Percentiles rank a stretch among this genome's conserved stretches.
Evolutionary conservation across 2,888 invertebrate species (phyloP).

Genomic region (Clitarchus hookeri): DNA sequence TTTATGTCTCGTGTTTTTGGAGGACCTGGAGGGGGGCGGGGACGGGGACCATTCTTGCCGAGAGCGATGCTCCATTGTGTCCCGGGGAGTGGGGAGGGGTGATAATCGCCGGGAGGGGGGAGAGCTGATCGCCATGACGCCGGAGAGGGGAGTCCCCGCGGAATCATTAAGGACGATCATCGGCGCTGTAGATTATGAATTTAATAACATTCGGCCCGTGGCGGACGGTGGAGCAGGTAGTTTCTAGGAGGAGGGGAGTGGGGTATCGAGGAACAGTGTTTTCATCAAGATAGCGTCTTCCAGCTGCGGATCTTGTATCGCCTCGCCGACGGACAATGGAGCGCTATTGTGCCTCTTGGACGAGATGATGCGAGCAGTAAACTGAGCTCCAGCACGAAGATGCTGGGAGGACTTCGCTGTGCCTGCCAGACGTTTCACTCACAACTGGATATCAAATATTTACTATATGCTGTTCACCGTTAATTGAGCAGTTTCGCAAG

Average conservation of each 20-base stretch:
- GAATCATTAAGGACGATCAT: slow-evolving; percentile 14
- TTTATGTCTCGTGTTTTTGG: slow-evolving; percentile 14
- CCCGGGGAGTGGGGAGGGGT: not conserved
- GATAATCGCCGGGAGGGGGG: not conserved
- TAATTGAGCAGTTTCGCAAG: no score
- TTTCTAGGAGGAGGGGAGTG: not conserved
- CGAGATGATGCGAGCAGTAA: not conserved
- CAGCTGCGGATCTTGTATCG: not conserved
- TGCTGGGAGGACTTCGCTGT: no score
- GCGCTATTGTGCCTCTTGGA: not conserved
- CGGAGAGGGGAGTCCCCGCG: not conserved
- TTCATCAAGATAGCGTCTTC: not conserved
- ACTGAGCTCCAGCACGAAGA: not conserved
- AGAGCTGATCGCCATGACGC: not conserved
- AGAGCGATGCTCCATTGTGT: slow-evolving; percentile 8
- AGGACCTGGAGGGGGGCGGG: not conserved
- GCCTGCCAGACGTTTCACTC: no score
- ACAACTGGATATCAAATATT: no score
- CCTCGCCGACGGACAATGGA: not conserved
- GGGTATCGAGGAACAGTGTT: not conserved
- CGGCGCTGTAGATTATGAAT: slow-evolving; percentile 4
- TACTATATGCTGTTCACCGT: no score
- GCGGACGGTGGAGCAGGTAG: not conserved
- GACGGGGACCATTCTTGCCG: not conserved
- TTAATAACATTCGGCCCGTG: slow-evolving; percentile 10